phyloP scores from a whole-genome alignment of 2,797 vertebrate species.

The Danio choprae region DNA sequence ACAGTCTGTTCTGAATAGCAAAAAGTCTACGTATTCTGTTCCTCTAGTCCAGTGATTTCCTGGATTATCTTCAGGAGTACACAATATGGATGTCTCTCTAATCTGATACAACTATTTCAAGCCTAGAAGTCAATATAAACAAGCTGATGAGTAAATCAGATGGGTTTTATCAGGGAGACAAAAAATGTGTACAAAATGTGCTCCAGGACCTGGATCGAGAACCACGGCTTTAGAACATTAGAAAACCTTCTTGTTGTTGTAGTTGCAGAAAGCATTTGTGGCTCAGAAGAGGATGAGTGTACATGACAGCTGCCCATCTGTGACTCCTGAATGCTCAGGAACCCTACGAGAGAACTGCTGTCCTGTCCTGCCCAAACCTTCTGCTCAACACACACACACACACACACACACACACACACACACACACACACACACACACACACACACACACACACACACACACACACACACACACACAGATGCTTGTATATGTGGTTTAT shows the following conservation, averaged over 20 bases:
- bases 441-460: no score
- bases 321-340: conserved; percentile 51
- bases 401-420: neutral
- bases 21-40: neutral
- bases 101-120: no score
- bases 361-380: conserved; percentile 49
- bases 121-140: no score
- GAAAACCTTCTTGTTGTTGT: neutral
- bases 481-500: no score
- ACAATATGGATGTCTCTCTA: no score
- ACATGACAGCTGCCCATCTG: conserved; percentile 67
- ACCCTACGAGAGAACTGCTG: conserved; percentile 55
- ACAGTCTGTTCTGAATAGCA: neutral
- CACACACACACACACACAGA: no score
- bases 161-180: no score
- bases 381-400: conserved; percentile 42
- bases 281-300: conserved; percentile 50
- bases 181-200: no score
- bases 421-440: no score
- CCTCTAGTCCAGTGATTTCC: neutral
- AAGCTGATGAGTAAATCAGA: no score
- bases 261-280: conserved; percentile 1
- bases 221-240: neutral
- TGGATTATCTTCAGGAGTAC: no score
- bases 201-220: no score